Evolutionary conservation across 2,113 vertebrate species (phyloP), one percentile per base, ranked within the genome.

Genomic region (Rynchops niger): DNA sequence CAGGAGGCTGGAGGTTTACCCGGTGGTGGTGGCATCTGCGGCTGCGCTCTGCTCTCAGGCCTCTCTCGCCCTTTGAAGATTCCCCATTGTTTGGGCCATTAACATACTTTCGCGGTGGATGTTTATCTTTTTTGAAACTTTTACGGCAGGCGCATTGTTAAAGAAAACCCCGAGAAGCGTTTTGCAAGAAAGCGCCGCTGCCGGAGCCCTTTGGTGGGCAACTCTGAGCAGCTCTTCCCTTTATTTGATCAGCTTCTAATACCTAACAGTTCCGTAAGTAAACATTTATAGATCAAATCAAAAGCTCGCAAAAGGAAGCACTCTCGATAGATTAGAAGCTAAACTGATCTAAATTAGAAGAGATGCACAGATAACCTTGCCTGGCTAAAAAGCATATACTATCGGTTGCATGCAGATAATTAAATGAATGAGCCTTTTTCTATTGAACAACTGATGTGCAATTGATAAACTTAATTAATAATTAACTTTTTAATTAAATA

Each of bases 401-500:
- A 98, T 98, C 98, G 45, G 96, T 95, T 97, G 97, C 98, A 97
- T 30, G 52, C 91, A 97, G 98, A 97, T 98, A 98, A 98, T 98
- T 98, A 98, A 98, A 98, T 98, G 98, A 99, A 98, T 96, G 93
- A 98, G 97, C 97, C 97, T 93, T 98, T 98, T 97, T 97, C 97
- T 98, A 98, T 97, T 97, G 98, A 98, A 98, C 98, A 98, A 98
- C 98, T 96, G 98, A 98, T 98, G 93, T 97, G 94, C 86, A 78
- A 97, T 97, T 95, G 97, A 98, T 98, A 98, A 98, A 97, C 97
- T 96, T 96, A 98, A 97, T 98, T 98, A 99, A 98, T 99, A 98
- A 99, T 99, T 98, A 98, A 98, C 95, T 98, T 98, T 98, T 98
- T 97, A 99, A 98, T 98, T 98, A 99, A 98, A 98, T 98, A 98